Evolutionary conservation across 1,140 invertebrate species (phyloP), one percentile per base, ranked within the genome.

Genomic region (Heterodera schachtii): DNA sequence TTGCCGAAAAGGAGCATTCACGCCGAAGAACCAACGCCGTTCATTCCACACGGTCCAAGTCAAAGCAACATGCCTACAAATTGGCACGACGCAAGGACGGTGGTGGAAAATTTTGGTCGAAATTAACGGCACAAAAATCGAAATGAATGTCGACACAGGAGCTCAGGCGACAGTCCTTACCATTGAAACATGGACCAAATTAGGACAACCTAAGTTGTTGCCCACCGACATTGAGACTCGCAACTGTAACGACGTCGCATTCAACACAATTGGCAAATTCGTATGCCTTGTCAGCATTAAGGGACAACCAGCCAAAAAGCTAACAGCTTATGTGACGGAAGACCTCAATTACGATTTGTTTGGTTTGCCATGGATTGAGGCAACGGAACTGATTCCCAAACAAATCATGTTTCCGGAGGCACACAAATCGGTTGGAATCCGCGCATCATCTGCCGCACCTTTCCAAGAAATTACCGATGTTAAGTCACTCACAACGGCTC

Each of bases 121-220:
- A 75, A 75, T 57, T 9, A 75, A 75, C n/a, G 73, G 52, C 21
- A 31, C 44, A 52, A 21, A 57, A 46, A 21, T 8, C 52, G 44
- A 75, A 75, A 49, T 75, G 73, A 75, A 75, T 41, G 73, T 31
- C 52, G 73, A 75, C 73, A 75, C 73, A 21, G 73, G 73, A 8
- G 73, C 73, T 31, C 73, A 75, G n/a, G 73, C 44, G 8, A 46
- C 44, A 16, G n/a, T 75, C 21, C 8, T 75, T 9, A 75, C 73
- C 44, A 52, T 3, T 7, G n/a, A 19, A 16, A 76, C 75, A 16
- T 76, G 75, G 75, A 76, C 64, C 41, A 76, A 76, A 64, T 19
- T 76, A 47, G 75, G 75, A 31, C 41, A 31, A 57, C 75, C 75
- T 0, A 47, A 76, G 2, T 64, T 76, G 41, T 31, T 57, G 21